Base-by-base conservation (phyloP, 2,888 invertebrate genomes). In the Drosophila flavopinicola region DNA sequence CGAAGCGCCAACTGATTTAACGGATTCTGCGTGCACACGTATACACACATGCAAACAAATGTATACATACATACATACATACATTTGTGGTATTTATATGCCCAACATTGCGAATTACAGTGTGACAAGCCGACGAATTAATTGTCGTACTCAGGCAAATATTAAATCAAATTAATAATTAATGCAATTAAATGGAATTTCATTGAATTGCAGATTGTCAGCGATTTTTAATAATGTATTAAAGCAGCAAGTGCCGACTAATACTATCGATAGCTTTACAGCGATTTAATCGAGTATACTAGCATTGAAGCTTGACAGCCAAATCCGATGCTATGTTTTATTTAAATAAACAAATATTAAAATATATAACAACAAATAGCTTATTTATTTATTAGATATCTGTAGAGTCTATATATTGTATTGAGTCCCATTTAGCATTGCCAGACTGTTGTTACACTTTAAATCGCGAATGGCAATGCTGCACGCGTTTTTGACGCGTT, bases 401-500 rank as follows among this genome's bases (percentile, higher is more conserved):
- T n/a, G n/a, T n/a, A n/a, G n/a, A n/a, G n/a, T n/a, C n/a, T n/a
- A n/a, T n/a, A n/a, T n/a, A n/a, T n/a, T n/a, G n/a, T n/a, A n/a
- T n/a, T n/a, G n/a, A n/a, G n/a, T n/a, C n/a, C n/a, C n/a, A n/a
- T 20, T 15, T 53, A 32, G 48, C 53, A 53, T 33, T 24, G n/a
- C 24, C 23, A 25, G 37, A n/a, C 25, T 37, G 35, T n/a, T 33
- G 6, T 13, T 39, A 5, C n/a, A n/a, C n/a, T n/a, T n/a, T n/a
- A n/a, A n/a, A n/a, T n/a, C n/a, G n/a, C n/a, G n/a, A 33, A 20
- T 39, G 52, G 38, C 33, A 54, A 49, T 23, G 11, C 25, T 38
- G 37, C 11, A 27, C 25, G 71, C 66, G 66, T 23, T 49, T 66
- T 27, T 25, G 23, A 35, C 10, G 57, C 71, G 66, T 42, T 58